Evolutionary conservation across 2,797 vertebrate genomes (phyloP), one percentile per base, ranked within the genome.

Genomic region (Sternotherus odoratus): DNA sequence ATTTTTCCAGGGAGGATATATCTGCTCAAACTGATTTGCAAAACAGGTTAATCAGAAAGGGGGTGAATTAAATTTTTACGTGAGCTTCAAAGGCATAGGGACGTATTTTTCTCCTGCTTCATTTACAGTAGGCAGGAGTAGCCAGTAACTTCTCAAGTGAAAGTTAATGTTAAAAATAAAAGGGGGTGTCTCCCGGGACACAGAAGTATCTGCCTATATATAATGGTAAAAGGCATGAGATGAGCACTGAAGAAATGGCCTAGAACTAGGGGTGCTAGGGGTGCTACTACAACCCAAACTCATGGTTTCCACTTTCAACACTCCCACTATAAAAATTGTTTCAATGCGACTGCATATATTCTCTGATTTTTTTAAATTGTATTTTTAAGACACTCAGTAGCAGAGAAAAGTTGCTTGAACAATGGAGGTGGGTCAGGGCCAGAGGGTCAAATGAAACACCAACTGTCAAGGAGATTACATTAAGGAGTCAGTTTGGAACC

Each of bases 31-130:
- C 69, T 82, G 57, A 19, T 92, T 96, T 91, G 49, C 28, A 53
- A 94, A 96, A 85, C 80, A 87, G 81, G 79, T 94, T 97, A 93
- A 95, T 96, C 91, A 87, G 77, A 93, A 43, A 77, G 6, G 9
- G 24, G 77, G 85, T 23, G 87, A 92, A 86, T 95, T 94, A 85
- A 28, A 60, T 83, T 87, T 95, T 92, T 83, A 51, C 49, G 13
- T 91, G 54, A 91, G 60, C 79, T 96, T 91, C 87, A 93, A 60
- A 91, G 82, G 72, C 39, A 19, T n/a, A 39, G n/a, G 66, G 53
- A 91, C 51, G 30, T 92, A 46, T 75, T 51, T 94, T 88, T 94
- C 51, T 90, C 63, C 26, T 87, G 60, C 16, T 56, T 88, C 79
- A 79, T 91, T 94, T 88, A 84, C 60, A 83, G 88, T 82, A 26